A percentile compares a stretch with the other conserved stretches of the same genome.
Evolutionary conservation across 2,888 invertebrate genomes (phyloP).

Genomic region (Rhaphigaster nebulosa): DNA sequence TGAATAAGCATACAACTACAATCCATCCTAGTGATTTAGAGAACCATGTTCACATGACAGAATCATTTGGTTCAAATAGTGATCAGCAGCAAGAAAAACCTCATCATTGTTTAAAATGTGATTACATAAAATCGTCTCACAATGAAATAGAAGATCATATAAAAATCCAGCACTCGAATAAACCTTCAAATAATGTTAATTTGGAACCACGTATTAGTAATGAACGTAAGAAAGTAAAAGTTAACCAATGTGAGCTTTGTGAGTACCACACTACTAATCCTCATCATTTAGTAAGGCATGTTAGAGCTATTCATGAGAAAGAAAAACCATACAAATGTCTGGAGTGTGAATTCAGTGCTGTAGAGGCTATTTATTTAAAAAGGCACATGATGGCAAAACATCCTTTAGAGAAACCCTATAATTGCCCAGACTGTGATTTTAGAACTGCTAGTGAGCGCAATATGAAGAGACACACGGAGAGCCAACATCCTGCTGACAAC

Average conservation of each 20-base stretch:
- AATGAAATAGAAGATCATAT: not conserved
- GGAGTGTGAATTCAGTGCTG: constrained; percentile 7
- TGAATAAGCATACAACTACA: constrained; percentile 27
- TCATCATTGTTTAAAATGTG: not conserved
- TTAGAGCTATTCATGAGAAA: not conserved
- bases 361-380: not conserved
- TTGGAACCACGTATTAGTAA: not conserved
- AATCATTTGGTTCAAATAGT: not conserved
- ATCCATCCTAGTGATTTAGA: constrained; percentile 10
- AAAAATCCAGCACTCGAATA: not conserved
- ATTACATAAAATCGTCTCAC: not conserved
- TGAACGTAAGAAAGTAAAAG: not conserved
- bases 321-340: not conserved
- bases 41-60: not conserved
- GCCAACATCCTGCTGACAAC: not conserved
- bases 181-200: not conserved
- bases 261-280: not conserved
- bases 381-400: not conserved
- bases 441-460: not conserved
- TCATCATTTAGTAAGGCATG: not conserved
- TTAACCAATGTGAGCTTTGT: not conserved
- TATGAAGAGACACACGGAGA: not conserved
- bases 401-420: not conserved
- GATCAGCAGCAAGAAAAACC: not conserved
- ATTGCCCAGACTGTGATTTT: not conserved